Percentiles rank a stretch among this genome's conserved stretches.
These are phyloP conservation scores for Gambusia holbrooki DNA, from an alignment of 2,113 vertebrate genomes.

Conservation along the genomic window DNA sequence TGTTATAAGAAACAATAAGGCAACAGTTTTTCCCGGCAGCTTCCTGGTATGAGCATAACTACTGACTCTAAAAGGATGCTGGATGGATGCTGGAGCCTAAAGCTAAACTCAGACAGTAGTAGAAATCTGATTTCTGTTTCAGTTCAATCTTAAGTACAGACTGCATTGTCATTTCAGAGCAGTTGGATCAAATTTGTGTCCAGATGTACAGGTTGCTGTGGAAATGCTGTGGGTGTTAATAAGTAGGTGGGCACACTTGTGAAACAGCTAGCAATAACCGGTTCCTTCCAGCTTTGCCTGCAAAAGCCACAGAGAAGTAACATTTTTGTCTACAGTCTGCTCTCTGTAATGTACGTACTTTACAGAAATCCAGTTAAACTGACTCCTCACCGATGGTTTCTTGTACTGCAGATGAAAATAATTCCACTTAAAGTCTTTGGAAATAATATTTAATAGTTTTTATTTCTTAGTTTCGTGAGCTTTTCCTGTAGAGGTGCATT, in stretches of 20 bases:
- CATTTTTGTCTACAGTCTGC: background rate
- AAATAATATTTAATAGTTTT: no score
- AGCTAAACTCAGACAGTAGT: background rate
- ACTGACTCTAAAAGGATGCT: background rate
- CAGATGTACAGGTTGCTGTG: background rate
- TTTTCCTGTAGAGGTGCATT: no score
- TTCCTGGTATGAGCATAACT: background rate
- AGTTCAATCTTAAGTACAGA: background rate
- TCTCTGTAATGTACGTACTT: background rate
- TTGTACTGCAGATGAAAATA: background rate
- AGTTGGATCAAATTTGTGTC: background rate
- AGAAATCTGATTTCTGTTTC: background rate
- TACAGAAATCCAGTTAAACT: background rate
- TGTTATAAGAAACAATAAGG: background rate
- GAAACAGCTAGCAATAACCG: background rate
- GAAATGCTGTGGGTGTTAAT: background rate
- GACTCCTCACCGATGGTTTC: background rate
- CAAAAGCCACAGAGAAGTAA: background rate
- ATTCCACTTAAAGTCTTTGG: no score
- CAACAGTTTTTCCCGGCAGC: background rate
- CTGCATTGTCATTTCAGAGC: slow-evolving; percentile 1
- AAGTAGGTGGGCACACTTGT: background rate
- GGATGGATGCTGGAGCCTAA: background rate
- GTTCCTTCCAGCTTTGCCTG: background rate
- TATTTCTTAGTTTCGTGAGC: no score